phyloP scores from a whole-genome alignment of 2,797 vertebrate genomes.

The Luscinia megarhynchos region DNA sequence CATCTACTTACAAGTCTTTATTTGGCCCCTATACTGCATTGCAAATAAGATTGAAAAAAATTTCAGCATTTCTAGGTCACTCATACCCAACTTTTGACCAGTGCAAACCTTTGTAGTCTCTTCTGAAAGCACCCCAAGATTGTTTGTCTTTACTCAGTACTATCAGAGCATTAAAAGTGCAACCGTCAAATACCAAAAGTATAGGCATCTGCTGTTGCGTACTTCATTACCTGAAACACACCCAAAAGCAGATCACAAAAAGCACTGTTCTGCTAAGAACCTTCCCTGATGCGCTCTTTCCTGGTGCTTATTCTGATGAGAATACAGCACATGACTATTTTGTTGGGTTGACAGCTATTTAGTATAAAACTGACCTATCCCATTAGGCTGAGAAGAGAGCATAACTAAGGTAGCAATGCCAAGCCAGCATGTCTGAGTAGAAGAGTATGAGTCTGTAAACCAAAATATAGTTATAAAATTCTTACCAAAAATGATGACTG shows the following conservation, averaged over 20 bases:
- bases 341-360: neutral
- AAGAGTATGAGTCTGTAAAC: neutral
- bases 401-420: neutral
- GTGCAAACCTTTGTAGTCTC: neutral
- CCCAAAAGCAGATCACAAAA: neutral
- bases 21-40: neutral
- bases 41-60: neutral
- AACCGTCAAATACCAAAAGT: neutral
- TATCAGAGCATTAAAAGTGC: neutral
- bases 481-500: neutral
- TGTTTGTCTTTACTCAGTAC: neutral
- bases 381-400: neutral
- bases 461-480: neutral
- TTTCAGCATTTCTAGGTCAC: neutral
- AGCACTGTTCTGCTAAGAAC: neutral
- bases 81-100: neutral
- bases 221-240: neutral
- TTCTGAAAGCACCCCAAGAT: neutral
- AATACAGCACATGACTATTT: accelerated
- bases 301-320: neutral
- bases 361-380: neutral
- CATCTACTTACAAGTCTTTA: neutral
- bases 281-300: neutral
- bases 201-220: neutral
- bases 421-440: neutral